Evolutionary conservation across 23 tunicate species (phyloP).

Genomic region (Trididemnum nubilum): DNA sequence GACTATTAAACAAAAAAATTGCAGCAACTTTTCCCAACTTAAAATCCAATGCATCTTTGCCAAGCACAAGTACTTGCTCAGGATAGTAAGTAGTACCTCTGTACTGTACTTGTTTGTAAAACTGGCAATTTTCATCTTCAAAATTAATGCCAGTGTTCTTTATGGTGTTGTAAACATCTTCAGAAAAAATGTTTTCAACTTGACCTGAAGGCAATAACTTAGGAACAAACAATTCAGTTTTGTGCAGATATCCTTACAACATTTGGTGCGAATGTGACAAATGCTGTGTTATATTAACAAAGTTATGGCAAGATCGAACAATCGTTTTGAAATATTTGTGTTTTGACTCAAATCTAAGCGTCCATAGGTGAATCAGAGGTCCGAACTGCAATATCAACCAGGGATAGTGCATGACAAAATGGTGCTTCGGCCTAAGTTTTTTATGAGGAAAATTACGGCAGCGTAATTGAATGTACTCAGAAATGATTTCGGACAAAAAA

Average conservation of each 20-base stretch:
- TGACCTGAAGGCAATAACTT: too few species aligned
- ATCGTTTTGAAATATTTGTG: conserved; percentile 47
- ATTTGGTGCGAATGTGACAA: conserved; percentile 47
- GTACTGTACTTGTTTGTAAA: too few species aligned
- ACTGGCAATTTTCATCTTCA: too few species aligned
- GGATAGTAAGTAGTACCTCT: too few species aligned
- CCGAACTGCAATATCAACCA: conserved; percentile 43
- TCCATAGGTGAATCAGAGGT: conserved; percentile 43
- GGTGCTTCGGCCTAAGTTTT: conserved; percentile 51
- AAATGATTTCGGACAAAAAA: background rate
- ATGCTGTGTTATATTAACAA: conserved; percentile 30
- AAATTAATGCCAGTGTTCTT: too few species aligned
- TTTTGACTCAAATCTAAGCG: conserved; percentile 55
- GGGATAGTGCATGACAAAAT: conserved; percentile 46
- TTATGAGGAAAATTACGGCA: conserved; percentile 8
- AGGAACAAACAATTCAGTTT: too few species aligned
- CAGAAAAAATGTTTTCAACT: too few species aligned
- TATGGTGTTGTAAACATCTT: too few species aligned
- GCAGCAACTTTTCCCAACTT: too few species aligned
- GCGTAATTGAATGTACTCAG: conserved; percentile 4
- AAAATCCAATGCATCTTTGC: too few species aligned
- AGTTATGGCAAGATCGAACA: conserved; percentile 17
- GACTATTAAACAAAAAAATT: too few species aligned
- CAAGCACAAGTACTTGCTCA: too few species aligned
- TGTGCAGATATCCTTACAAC: conserved; percentile 17